Base-by-base conservation (phyloP, 2,888 invertebrate genomes). In the Drosophila mercatorum region DNA sequence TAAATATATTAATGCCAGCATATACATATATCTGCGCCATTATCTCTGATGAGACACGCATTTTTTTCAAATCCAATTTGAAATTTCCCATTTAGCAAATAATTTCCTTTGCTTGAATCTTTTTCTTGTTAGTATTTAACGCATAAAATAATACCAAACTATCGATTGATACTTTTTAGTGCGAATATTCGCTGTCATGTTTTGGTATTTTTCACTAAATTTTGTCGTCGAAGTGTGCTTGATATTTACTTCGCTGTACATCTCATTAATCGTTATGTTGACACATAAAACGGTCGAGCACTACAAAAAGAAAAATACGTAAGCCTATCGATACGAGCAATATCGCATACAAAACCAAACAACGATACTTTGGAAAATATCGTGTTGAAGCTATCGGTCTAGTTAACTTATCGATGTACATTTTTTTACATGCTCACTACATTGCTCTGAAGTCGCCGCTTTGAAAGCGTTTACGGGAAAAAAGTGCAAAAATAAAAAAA, bases 371-470 rank as follows among this genome's bases (percentile, higher is more conserved):
- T 14, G 41, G 40, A 2, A 40, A 44, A 3, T 58, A 74, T 74
- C 75, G 55, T 43, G 36, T 26, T 36, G 31, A 12, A 55, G 31
- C 36, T 26, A 53, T 65, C 53, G 43, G 56, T 36, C 22, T 31
- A 8, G 28, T 44, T 28, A 28, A 58, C 11, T 28, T 46, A 62
- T 75, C 72, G 75, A 63, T 61, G 71, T 44, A 38, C 55, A 38
- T 58, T 52, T 64, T 47, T 63, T 60, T 75, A 61, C 75, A 59
- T 75, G 51, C 17, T 44, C 31, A 62, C 57, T 63, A 40, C 51
- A 72, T 68, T 55, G 57, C 57, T 74, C 73, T 61, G 60, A 63
- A 64, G 66, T 78, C 66, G 77, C 78, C 78, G 77, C 78, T 74
- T 74, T 36, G 56, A 64, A 59, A 64, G 58, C 61, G 61, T 56